Conservation (phyloP, 2,113 vertebrate species). For the Turnix velox region DNA sequence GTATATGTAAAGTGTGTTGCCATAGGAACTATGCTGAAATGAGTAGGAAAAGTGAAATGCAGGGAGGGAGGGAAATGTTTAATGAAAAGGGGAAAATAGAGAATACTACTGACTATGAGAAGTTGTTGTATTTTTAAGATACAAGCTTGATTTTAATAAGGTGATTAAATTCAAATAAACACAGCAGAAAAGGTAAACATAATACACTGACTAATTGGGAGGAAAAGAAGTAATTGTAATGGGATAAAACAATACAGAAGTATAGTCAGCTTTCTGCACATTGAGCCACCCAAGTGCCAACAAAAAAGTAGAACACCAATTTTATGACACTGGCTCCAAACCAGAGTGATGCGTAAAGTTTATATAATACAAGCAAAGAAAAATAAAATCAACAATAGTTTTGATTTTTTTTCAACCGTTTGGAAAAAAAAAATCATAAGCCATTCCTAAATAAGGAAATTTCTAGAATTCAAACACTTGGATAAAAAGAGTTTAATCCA, state of each 20-base stretch:
- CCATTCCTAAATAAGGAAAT: background rate
- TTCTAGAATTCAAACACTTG: background rate
- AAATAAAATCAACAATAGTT: background rate
- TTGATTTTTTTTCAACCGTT: background rate
- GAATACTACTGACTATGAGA: background rate
- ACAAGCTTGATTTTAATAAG: background rate
- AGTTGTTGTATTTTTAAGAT: background rate
- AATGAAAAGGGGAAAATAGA: background rate
- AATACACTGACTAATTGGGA: background rate
- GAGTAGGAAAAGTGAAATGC: constrained; percentile 1
- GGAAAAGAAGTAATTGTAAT: background rate
- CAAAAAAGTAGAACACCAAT: background rate
- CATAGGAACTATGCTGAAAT: constrained; percentile 58
- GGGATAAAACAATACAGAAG: background rate
- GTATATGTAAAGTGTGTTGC: constrained; percentile 47
- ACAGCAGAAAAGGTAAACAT: background rate
- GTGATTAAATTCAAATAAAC: background rate
- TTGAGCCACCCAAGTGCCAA: background rate
- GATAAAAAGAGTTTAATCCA: background rate
- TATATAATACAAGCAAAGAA: background rate
- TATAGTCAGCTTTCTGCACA: background rate
- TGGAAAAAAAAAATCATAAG: background rate
- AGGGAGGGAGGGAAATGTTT: background rate
- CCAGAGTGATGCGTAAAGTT: background rate
- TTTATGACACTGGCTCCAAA: background rate